Percentiles rank a stretch among this genome's conserved stretches.
Conservation (phyloP, 2,113 vertebrate species). For the Burhinus oedicnemus region DNA sequence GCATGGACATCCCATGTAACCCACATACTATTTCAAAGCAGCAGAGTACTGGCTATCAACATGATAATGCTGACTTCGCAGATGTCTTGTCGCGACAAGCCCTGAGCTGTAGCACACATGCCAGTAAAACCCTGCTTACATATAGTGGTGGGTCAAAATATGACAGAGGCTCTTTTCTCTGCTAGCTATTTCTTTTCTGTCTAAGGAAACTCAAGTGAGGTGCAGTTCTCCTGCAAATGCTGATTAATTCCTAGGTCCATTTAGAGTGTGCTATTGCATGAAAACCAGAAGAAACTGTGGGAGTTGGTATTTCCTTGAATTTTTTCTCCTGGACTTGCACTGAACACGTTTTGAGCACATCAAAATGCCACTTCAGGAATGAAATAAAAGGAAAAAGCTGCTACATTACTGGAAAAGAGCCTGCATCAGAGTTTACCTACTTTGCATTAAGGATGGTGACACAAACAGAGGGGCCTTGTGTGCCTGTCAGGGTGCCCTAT, state of each 20-base stretch:
- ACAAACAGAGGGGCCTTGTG: slow-evolving; percentile 50
- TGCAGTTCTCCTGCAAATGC: not conserved
- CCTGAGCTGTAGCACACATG: not conserved
- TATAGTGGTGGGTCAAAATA: not conserved
- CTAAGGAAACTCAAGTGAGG: not conserved
- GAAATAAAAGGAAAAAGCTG: slow-evolving; percentile 16
- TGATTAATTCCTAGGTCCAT: not conserved
- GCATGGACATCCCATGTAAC: not conserved
- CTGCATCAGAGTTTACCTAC: slow-evolving; percentile 22
- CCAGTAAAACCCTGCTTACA: slow-evolving; percentile 8
- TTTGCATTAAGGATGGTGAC: slow-evolving; percentile 35
- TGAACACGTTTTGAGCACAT: not conserved
- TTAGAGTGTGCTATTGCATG: not conserved
- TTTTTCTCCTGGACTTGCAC: not conserved
- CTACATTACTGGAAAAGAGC: not conserved
- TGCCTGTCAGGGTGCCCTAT: not conserved
- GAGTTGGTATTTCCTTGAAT: not conserved
- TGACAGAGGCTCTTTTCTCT: not conserved
- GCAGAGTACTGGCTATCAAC: not conserved
- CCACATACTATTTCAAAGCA: not conserved
- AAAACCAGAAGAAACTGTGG: not conserved
- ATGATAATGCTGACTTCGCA: not conserved
- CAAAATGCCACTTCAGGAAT: not conserved
- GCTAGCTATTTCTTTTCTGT: not conserved
- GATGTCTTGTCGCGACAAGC: not conserved